Evolutionary conservation across 2,888 invertebrate species (phyloP), one percentile per base, ranked within the genome.

Genomic region (Athetis lepigone): DNA sequence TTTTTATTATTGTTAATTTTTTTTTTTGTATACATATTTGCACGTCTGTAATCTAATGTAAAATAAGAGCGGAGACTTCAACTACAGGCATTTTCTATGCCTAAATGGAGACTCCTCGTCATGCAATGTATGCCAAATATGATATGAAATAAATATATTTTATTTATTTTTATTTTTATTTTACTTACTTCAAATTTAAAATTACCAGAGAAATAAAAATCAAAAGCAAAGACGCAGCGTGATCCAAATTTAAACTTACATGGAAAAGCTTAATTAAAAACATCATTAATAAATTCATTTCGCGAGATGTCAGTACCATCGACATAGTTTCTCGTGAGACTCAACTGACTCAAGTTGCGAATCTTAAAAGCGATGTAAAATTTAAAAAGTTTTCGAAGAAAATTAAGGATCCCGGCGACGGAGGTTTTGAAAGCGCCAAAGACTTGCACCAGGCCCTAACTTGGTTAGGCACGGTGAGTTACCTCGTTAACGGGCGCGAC

Each of bases 311-410:
- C 80, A 77, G 72, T 60, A 75, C 73, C 67, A 77, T 76, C 80
- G 82, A 78, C 82, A 86, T 85, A 88, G 86, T 89, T 88, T 86
- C 84, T 81, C 76, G 73, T 74, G 85, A 85, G 88, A 80, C 62
- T 81, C 75, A 75, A 82, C 82, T 82, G 88, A 80, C 62, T 81
- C 75, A 75, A 82, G 82, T 82, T 77, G 79, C 81, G 79, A 89
- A 87, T 88, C 85, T 90, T 89, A 85, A 90, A 88, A 87, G 88
- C 86, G 86, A 86, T 89, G 88, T 82, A 89, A 90, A 90, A 88
- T 92, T 93, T 90, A 90, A 91, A 91, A 88, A 92, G 90, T 90
- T 92, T 90, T 81, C 83, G 90, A 91, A 90, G 90, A 90, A 93
- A 92, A 92, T 93, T 92, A 92, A 91, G 89, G 85, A 84, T 83